Evolutionary conservation across 2,113 vertebrate species (phyloP).

Genomic region (Ursus arctos): DNA sequence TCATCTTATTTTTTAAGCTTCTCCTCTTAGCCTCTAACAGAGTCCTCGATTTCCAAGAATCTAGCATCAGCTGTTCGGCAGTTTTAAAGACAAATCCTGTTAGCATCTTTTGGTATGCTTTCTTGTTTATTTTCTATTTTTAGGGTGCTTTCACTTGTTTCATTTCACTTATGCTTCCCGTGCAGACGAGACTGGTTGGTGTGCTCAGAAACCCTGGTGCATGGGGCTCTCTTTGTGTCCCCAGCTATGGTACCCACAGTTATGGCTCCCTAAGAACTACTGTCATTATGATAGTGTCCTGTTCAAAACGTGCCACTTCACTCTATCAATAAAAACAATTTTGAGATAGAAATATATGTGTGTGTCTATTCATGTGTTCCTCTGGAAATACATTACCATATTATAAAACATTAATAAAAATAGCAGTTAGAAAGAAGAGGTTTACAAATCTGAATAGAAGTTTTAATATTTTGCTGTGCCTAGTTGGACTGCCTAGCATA

Average conservation of each 20-base stretch:
- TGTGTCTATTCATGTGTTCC: background rate
- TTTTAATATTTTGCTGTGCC: background rate
- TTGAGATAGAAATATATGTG: background rate
- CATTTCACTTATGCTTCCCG: background rate
- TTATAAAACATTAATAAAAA: conserved; percentile 8
- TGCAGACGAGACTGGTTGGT: background rate
- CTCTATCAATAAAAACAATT: background rate
- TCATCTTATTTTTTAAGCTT: conserved; percentile 49
- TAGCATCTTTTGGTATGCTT: conserved; percentile 27
- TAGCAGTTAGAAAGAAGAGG: background rate
- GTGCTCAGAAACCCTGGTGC: too few relatives aligned
- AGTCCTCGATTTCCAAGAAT: conserved; percentile 57
- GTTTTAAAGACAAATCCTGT: conserved; percentile 64
- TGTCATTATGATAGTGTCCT: background rate
- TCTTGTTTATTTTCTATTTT: conserved; percentile 66
- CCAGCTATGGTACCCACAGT: background rate
- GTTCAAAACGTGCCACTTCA: background rate
- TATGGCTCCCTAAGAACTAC: background rate
- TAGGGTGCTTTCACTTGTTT: background rate
- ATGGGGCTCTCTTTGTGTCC: background rate
- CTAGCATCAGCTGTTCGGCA: conserved; percentile 23
- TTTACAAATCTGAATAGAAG: background rate
- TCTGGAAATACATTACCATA: background rate
- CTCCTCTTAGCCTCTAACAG: conserved; percentile 26
- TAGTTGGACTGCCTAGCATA: background rate